phyloP scores from a whole-genome alignment of 2,888 invertebrate species.

The Exocentrus adspersus region DNA sequence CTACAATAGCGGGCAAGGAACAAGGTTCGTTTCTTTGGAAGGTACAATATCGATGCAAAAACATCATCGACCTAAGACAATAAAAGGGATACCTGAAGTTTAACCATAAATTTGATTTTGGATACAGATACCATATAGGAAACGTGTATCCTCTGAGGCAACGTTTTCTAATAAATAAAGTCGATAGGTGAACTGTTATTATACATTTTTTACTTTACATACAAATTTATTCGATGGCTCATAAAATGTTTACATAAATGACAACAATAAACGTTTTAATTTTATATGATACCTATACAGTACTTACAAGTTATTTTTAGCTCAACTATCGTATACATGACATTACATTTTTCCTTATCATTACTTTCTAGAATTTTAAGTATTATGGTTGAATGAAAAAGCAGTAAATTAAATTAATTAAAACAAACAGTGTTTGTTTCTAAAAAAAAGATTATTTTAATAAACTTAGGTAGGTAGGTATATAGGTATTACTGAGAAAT shows the following conservation, averaged over 20 bases:
- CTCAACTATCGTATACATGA: not conserved
- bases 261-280: not conserved
- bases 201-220: no score
- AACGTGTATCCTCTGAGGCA: no score
- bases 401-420: not conserved
- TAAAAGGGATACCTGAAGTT: no score
- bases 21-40: conserved; percentile 97
- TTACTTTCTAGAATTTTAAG: not conserved
- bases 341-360: not conserved
- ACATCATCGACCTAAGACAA: conserved; percentile 83
- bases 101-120: no score
- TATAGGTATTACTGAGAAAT: conserved; percentile 2
- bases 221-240: no score
- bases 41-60: conserved; percentile 89
- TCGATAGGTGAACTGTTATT: no score
- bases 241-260: no score
- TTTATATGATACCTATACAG: no score
- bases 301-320: not conserved
- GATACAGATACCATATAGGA: no score
- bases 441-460: not conserved
- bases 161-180: no score
- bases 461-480: no score
- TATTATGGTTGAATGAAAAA: no score
- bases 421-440: not conserved
- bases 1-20: conserved; percentile 90